Base-by-base conservation (phyloP, 1,140 invertebrate species). In the Drosophila sulfurigaster region DNA sequence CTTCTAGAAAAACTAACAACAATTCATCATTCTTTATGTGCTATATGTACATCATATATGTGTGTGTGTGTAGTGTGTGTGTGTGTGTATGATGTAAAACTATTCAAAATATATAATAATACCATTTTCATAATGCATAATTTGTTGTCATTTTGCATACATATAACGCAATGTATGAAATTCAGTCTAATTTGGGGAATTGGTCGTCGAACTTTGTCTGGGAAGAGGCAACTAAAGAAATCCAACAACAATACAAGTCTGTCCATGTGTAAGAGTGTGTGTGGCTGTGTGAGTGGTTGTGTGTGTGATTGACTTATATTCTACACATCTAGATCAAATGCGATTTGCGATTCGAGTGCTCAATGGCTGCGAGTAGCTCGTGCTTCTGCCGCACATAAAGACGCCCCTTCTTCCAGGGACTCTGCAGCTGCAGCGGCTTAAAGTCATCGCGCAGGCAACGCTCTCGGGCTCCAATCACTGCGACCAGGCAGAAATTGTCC, bases 371-470 rank as follows among this genome's bases (percentile, higher is more conserved):
- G 8, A 98, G 93, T 2, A 98, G 95, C 82, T 98, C 97, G 78
- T 97, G 96, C 91, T 97, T 98, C 80, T 97, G 96, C 28, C 98
- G 93, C 1, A 99, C 97, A 92, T 98, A 99, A 30, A 99, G 93
- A 15, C 97, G 94, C 0, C 98, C 98, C 86, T 97, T 97, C 59
- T 97, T 96, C 98, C 98, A 99, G 0, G 98, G 98, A 93, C 98
- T 98, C 89, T 99, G 98, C 25, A 99, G 93, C 78, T 98, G 96
- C 1, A 99, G 93, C 0, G 98, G 97, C 79, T 97, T 96, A 90
- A 98, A 99, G 91, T 99, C 98, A 81, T 99, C 98, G 8, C 98
- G 94, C 1, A 99, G 94, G 90, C 98, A 98, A 51, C 98, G 93
- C 91, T 99, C 98, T 7, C 98, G 93, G 0, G 97, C 97, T 1